phyloP scores from a whole-genome alignment of 2,113 vertebrate genomes.

The Hiodon alosoides region DNA sequence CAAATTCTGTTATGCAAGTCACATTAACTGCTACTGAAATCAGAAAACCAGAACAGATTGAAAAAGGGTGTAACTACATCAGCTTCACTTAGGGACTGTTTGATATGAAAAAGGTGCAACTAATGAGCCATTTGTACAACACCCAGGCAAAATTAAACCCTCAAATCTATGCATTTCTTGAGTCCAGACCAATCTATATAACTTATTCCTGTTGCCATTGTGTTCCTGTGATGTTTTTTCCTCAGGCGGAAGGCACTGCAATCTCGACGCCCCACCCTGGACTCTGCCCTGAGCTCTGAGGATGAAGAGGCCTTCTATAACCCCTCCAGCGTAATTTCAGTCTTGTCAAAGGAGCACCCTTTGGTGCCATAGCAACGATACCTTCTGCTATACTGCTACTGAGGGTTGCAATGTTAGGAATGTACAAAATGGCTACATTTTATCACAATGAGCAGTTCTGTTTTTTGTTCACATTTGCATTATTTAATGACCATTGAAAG shows the following conservation, averaged over 20 bases:
- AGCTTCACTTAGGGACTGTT: no score
- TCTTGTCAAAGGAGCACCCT: conserved; percentile 69
- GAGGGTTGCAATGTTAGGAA: no score
- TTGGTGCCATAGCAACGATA: no score
- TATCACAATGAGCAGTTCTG: no score
- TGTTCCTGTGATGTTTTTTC: neutral
- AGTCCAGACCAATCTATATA: neutral
- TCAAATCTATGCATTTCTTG: neutral
- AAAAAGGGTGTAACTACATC: no score
- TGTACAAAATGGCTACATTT: no score
- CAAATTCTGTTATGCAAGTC: neutral
- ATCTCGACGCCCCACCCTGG: conserved; percentile 53
- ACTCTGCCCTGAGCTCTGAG: conserved; percentile 73
- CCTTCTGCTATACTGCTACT: no score
- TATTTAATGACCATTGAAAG: no score
- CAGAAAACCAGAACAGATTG: neutral
- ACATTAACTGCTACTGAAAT: neutral
- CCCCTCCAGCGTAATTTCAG: conserved; percentile 63
- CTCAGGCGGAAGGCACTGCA: conserved; percentile 71
- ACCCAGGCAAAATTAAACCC: no score
- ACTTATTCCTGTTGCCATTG: neutral
- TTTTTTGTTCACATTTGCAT: no score
- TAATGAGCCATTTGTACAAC: no score
- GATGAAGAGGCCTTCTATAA: conserved; percentile 75
- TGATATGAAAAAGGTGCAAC: no score